phyloP scores from a whole-genome alignment of 2,888 invertebrate species.

The Cephus spinipes region DNA sequence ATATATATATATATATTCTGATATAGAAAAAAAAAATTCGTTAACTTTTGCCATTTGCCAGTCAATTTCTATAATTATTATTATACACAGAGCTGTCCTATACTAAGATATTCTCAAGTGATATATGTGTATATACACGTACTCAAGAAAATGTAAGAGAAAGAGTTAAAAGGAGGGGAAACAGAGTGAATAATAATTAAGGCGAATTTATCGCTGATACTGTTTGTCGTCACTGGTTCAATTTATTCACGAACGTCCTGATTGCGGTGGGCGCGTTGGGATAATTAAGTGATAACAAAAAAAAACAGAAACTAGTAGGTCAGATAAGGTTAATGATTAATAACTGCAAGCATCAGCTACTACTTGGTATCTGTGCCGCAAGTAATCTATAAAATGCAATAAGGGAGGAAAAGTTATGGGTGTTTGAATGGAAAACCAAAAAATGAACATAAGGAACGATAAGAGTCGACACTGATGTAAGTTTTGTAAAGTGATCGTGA shows the following conservation, averaged over 20 bases:
- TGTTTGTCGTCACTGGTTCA: background rate
- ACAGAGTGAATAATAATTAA: background rate
- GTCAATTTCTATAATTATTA: conserved; percentile 51
- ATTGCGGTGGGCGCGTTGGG: background rate
- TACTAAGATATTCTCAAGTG: conserved; percentile 53
- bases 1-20: background rate
- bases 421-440: background rate
- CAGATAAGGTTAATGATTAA: background rate
- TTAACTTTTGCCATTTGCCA: conserved; percentile 45
- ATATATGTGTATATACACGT: background rate
- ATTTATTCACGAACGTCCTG: background rate
- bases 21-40: background rate
- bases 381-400: background rate
- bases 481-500: background rate
- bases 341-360: background rate
- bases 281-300: background rate
- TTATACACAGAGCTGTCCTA: conserved; percentile 39
- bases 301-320: background rate
- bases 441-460: background rate
- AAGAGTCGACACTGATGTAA: background rate
- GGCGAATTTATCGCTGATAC: background rate
- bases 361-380: background rate
- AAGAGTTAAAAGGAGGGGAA: background rate
- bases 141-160: background rate
- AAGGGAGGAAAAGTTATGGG: background rate